phyloP scores from a whole-genome alignment of 2,113 vertebrate species.

The Abramis brama region DNA sequence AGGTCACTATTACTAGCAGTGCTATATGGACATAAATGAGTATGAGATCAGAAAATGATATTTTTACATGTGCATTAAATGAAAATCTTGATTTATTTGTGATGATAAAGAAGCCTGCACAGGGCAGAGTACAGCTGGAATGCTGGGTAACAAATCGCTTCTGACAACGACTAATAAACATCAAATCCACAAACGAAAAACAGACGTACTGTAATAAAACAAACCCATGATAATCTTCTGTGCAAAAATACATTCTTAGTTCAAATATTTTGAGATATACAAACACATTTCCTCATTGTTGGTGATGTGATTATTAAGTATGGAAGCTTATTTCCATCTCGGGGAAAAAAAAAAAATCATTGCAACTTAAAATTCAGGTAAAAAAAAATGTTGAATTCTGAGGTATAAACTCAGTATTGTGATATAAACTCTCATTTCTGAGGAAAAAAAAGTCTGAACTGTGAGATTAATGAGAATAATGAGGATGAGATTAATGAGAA shows the following conservation, averaged over 20 bases:
- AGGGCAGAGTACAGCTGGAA: slow-evolving; percentile 9
- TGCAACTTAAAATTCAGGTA: too few relatives aligned
- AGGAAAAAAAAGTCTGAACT: too few relatives aligned
- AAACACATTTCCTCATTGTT: too few relatives aligned
- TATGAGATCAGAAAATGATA: background rate
- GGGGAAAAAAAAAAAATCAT: too few relatives aligned
- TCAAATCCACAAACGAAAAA: background rate
- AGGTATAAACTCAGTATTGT: too few relatives aligned
- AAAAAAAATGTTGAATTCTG: too few relatives aligned
- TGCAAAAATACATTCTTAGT: slow-evolving; percentile 29
- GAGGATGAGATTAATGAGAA: too few relatives aligned
- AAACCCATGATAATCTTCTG: background rate
- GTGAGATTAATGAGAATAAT: too few relatives aligned
- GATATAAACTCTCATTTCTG: too few relatives aligned
- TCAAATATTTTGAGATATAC: background rate
- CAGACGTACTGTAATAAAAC: background rate
- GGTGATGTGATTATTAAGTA: too few relatives aligned
- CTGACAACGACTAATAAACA: background rate
- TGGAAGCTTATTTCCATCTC: too few relatives aligned
- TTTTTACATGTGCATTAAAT: background rate
- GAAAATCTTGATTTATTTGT: slow-evolving; percentile 8
- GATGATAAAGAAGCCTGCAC: background rate
- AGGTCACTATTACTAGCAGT: background rate
- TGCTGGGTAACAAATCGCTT: background rate
- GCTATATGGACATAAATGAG: background rate